These are phyloP conservation scores for Acholoe squamosa DNA, from an alignment of 2,888 invertebrate genomes.

Conservation along the genomic window DNA sequence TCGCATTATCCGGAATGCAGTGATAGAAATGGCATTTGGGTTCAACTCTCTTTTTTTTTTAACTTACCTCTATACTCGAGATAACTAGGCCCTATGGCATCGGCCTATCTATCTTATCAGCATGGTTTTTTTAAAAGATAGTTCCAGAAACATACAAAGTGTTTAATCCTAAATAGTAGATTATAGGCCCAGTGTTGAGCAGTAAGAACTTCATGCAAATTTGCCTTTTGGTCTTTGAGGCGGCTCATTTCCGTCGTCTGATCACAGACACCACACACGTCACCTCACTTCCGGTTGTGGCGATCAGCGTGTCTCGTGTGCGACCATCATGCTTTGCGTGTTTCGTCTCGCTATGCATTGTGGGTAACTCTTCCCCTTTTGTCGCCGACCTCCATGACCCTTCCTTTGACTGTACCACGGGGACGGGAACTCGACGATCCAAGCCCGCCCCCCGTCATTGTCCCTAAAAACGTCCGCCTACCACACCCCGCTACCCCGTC, in stretches of 20 bases:
- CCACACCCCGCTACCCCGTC: neutral
- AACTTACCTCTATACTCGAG: too few species aligned
- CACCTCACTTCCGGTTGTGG: constrained; percentile 50
- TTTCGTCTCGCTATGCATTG: neutral
- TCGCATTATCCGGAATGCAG: too few species aligned
- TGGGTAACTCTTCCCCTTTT: constrained; percentile 56
- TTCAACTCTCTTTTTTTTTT: too few species aligned
- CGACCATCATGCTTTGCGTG: constrained; percentile 53
- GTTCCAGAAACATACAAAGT: too few species aligned
- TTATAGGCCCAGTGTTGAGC: too few species aligned
- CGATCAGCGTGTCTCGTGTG: constrained; percentile 35
- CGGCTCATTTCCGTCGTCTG: neutral
- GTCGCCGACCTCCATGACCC: constrained; percentile 41
- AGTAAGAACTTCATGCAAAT: too few species aligned
- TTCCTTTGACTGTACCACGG: neutral
- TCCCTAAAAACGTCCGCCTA: neutral
- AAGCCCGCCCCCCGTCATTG: neutral
- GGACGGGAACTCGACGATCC: neutral
- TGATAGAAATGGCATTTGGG: too few species aligned
- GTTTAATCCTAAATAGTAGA: too few species aligned
- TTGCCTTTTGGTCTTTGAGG: too few species aligned
- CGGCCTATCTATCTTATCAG: too few species aligned
- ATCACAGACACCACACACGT: constrained; percentile 31
- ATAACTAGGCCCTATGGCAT: too few species aligned
- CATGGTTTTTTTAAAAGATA: too few species aligned